phyloP scores from a whole-genome alignment of 2,888 invertebrate genomes.

The Synergus laeviventris region DNA sequence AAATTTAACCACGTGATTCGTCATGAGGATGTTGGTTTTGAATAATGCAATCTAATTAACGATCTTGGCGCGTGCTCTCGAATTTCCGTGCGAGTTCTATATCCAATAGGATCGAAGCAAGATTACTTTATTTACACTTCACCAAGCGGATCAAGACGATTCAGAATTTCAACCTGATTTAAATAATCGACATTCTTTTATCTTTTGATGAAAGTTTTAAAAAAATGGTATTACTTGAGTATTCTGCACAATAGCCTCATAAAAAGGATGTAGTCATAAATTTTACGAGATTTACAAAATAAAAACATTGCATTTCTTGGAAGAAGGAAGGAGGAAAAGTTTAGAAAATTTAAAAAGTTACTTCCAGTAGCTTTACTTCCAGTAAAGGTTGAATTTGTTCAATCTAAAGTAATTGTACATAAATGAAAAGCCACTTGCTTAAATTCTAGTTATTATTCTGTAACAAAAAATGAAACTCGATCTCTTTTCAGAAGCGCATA shows the following conservation, averaged over 20 bases:
- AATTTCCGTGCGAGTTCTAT: background rate
- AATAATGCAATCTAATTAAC: conserved; percentile 26
- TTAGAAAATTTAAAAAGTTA: background rate
- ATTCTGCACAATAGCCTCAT: background rate
- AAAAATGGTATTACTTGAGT: background rate
- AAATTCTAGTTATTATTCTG: no score
- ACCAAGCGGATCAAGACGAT: background rate
- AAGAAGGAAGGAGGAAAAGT: background rate
- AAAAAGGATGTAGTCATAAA: background rate
- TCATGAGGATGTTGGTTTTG: conserved; percentile 13
- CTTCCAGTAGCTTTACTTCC: no score
- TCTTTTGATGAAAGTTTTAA: background rate
- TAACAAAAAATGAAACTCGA: no score
- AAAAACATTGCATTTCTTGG: background rate
- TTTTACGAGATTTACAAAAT: background rate
- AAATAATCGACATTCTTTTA: no score
- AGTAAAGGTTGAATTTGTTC: no score
- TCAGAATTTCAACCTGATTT: background rate
- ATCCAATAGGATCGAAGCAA: background rate
- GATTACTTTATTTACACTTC: conserved; percentile 16
- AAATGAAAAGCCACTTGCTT: no score
- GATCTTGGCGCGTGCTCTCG: background rate
- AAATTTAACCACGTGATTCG: conserved; percentile 24
- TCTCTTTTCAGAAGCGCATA: background rate
- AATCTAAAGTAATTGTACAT: no score